A percentile compares a stretch with the other conserved stretches of the same genome.
phyloP scores from a whole-genome alignment of 2,797 vertebrate species.

The Lycodopsis pacificus region DNA sequence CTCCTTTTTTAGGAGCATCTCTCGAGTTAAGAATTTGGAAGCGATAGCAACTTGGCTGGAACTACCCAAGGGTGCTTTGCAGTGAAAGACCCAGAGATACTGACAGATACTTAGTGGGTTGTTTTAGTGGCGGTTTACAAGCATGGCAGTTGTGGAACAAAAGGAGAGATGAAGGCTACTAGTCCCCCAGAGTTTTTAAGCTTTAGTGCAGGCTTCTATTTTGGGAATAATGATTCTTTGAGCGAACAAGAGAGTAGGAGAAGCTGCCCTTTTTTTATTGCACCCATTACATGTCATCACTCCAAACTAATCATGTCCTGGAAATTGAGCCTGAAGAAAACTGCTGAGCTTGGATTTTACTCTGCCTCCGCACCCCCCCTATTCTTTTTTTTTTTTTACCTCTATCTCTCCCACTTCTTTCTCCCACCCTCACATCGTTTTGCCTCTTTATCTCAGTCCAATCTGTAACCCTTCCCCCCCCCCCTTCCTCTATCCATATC shows the following conservation, averaged over 20 bases:
- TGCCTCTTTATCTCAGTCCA: conserved; percentile 70
- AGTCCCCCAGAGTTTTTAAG: conserved; percentile 61
- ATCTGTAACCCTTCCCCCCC: conserved; percentile 66
- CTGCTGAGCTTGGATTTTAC: conserved; percentile 80
- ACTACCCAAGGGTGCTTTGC: conserved; percentile 33
- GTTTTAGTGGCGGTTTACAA: conserved; percentile 62
- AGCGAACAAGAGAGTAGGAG: conserved; percentile 54
- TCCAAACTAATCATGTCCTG: conserved; percentile 82
- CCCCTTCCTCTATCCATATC: conserved; percentile 56
- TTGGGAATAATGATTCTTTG: conserved; percentile 56
- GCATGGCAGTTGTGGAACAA: conserved; percentile 56
- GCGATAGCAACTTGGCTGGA: conserved; percentile 37
- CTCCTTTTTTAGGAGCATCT: conserved; percentile 8
- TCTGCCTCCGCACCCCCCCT: conserved; percentile 28
- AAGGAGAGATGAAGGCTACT: conserved; percentile 53
- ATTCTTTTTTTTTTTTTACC: conserved; percentile 33
- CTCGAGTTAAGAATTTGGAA: conserved; percentile 46
- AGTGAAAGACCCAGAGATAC: conserved; percentile 41
- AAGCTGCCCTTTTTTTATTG: conserved; percentile 67
- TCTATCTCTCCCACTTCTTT: conserved; percentile 36
- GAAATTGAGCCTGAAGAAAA: conserved; percentile 80
- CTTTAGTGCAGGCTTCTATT: conserved; percentile 62
- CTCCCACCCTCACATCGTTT: conserved; percentile 57
- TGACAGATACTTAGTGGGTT: conserved; percentile 62
- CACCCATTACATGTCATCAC: conserved; percentile 79